Evolutionary conservation across 2,113 vertebrate species (phyloP).

Genomic region (Saccopteryx leptura): DNA sequence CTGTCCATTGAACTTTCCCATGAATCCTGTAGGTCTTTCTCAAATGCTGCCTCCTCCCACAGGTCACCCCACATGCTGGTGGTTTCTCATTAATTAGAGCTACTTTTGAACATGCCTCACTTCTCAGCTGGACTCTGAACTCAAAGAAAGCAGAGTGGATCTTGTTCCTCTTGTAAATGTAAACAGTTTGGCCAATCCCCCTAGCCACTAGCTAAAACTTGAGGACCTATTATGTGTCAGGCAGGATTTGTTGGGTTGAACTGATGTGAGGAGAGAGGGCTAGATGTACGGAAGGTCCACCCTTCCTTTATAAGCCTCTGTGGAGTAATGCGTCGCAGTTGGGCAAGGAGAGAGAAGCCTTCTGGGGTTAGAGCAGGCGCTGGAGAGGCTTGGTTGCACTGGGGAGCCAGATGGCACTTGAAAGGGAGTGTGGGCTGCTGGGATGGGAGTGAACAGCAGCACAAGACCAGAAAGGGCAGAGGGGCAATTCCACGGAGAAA

Average conservation of each 20-base stretch:
- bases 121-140: background rate
- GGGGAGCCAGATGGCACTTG: background rate
- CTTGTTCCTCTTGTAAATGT: background rate
- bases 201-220: background rate
- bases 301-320: background rate
- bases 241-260: background rate
- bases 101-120: background rate
- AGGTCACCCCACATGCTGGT: background rate
- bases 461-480: background rate
- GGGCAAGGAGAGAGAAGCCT: background rate
- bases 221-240: background rate
- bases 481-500: no score
- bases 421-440: background rate
- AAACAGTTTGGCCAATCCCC: background rate
- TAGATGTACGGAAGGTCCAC: background rate
- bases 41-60: background rate
- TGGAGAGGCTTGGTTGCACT: rapidly evolving
- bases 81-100: background rate
- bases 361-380: background rate
- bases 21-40: background rate
- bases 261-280: background rate
- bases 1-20: background rate
- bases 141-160: background rate
- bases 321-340: background rate
- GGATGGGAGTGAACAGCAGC: background rate